Percentiles rank a stretch among this genome's conserved stretches.
Conservation (phyloP, 2,797 vertebrate species). For the Siniperca obscura region DNA sequence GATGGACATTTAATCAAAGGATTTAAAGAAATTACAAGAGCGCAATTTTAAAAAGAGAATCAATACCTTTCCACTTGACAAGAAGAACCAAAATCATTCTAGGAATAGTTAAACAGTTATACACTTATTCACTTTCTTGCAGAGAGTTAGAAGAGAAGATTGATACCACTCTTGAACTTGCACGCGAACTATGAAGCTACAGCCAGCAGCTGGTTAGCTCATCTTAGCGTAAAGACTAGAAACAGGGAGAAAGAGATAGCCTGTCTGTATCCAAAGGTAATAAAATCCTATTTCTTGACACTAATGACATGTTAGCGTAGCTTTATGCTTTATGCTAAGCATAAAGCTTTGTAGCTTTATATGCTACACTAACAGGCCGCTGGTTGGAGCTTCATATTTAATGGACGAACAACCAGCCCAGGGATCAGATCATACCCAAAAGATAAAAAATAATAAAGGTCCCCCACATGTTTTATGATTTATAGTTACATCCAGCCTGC, state of each 20-base stretch:
- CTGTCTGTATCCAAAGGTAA: background rate
- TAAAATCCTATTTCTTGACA: background rate
- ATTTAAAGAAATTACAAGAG: background rate
- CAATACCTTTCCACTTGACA: background rate
- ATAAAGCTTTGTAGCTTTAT: too few relatives aligned
- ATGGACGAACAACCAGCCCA: background rate
- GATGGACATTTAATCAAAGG: background rate
- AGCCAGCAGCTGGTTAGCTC: background rate
- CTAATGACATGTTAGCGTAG: background rate
- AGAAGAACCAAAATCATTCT: background rate
- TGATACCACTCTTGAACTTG: background rate
- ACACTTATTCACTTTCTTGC: background rate
- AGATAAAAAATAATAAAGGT: background rate
- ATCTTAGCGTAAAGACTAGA: background rate
- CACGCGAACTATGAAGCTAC: background rate
- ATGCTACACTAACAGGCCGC: background rate
- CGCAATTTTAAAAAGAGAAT: background rate
- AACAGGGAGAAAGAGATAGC: background rate
- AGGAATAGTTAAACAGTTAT: background rate
- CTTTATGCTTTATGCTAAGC: background rate
- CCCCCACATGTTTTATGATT: background rate
- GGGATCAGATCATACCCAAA: background rate
- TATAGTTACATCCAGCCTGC: background rate
- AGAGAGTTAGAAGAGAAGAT: background rate
- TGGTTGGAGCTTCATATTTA: background rate